Conservation (phyloP, 2,797 vertebrate species). For the Rhyacichthys aspro region DNA sequence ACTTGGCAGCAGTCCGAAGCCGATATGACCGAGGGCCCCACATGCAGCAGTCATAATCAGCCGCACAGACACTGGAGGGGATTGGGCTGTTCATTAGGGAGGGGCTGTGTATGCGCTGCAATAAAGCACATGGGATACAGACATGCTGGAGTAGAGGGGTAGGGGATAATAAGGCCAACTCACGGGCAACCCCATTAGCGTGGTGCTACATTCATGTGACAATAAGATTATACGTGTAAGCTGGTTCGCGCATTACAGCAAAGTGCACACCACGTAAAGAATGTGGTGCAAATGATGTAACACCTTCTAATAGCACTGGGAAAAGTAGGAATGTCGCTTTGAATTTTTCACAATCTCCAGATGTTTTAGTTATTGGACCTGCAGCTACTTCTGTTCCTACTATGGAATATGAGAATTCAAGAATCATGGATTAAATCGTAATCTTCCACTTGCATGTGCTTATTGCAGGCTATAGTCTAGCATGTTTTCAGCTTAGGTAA, state of each 20-base stretch:
- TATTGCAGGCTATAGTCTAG: no score
- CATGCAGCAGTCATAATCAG: slow-evolving; percentile 67
- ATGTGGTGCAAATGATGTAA: slow-evolving; percentile 8
- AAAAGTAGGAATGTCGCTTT: neutral
- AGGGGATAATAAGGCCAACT: slow-evolving; percentile 30
- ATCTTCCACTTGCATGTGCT: no score
- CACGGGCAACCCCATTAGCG: slow-evolving; percentile 18
- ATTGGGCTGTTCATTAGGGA: neutral
- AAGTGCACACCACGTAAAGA: neutral
- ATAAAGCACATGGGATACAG: slow-evolving; percentile 26
- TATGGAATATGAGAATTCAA: no score
- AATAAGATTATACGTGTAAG: slow-evolving; percentile 24
- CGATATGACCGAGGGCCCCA: slow-evolving; percentile 59
- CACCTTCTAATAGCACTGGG: neutral
- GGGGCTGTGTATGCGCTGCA: slow-evolving; percentile 1
- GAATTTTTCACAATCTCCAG: neutral
- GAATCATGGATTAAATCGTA: no score
- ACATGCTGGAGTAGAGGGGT: slow-evolving; percentile 12
- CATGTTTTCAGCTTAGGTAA: no score
- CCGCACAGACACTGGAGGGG: slow-evolving; percentile 31
- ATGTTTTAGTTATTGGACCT: neutral
- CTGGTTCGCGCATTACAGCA: slow-evolving; percentile 16
- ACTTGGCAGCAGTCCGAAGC: slow-evolving; percentile 41
- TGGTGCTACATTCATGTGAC: slow-evolving; percentile 35
- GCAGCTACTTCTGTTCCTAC: neutral